Evolutionary conservation across 1,140 invertebrate species (phyloP).

Genomic region (Ericerus pela): DNA sequence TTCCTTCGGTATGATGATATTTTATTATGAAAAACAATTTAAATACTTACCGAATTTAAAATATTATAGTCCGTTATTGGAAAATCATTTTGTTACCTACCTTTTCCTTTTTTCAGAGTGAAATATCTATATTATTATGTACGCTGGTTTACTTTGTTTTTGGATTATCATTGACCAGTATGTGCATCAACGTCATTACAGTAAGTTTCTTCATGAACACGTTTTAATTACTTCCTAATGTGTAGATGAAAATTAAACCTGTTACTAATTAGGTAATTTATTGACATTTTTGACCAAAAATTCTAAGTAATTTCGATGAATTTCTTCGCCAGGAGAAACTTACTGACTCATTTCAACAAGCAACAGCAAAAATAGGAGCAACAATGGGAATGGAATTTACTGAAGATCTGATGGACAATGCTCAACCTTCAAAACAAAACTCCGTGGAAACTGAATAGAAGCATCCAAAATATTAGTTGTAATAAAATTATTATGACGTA

Average conservation of each 20-base stretch:
- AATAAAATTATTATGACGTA: too few relatives aligned
- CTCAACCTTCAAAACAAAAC: too few relatives aligned
- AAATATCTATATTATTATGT: conserved; percentile 85
- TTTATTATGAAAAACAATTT: neutral
- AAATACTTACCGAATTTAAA: neutral
- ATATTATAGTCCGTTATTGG: too few relatives aligned
- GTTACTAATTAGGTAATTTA: too few relatives aligned
- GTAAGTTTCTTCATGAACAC: conserved; percentile 45
- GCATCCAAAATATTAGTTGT: too few relatives aligned
- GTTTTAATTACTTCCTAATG: too few relatives aligned
- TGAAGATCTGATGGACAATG: conserved; percentile 27
- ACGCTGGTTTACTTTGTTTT: conserved; percentile 84
- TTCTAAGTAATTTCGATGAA: too few relatives aligned
- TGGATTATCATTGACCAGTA: conserved; percentile 82
- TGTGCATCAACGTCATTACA: conserved; percentile 95
- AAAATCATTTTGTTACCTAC: neutral
- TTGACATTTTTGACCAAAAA: too few relatives aligned
- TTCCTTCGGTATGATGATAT: conserved; percentile 43
- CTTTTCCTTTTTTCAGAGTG: conserved; percentile 40
- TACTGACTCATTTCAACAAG: conserved; percentile 65
- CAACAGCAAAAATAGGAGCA: conserved; percentile 70
- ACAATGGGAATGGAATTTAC: conserved; percentile 62
- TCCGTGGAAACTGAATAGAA: too few relatives aligned
- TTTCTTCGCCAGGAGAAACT: conserved; percentile 41
- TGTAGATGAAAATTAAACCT: too few relatives aligned